phyloP scores from a whole-genome alignment of 1,140 invertebrate species.

The Ips typographus region DNA sequence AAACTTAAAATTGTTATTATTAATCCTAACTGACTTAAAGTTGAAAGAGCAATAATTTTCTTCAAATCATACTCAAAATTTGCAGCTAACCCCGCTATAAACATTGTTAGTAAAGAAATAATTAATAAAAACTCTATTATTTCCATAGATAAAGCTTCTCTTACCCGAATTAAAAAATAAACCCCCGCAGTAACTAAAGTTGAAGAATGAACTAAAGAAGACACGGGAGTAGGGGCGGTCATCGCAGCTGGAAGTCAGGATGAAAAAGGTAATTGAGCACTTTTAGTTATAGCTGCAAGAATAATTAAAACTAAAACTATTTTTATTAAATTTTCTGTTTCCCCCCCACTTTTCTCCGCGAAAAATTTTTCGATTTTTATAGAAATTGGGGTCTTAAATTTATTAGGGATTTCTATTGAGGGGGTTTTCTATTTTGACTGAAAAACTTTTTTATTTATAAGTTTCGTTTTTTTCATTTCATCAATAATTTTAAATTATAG shows the following conservation, averaged over 20 bases:
- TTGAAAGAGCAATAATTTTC: conserved; percentile 73
- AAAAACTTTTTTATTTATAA: conserved; percentile 61
- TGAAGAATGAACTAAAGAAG: conserved; percentile 73
- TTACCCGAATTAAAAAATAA: conserved; percentile 69
- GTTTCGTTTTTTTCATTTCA: conserved; percentile 63
- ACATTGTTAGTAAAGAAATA: conserved; percentile 59
- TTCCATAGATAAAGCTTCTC: conserved; percentile 51
- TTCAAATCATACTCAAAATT: conserved; percentile 67
- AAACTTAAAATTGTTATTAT: conserved; percentile 63
- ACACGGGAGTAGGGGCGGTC: conserved; percentile 68
- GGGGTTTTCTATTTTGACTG: conserved; percentile 61
- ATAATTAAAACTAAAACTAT: conserved; percentile 56
- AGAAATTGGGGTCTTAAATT: conserved; percentile 3
- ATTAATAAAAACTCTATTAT: conserved; percentile 50
- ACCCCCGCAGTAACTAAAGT: conserved; percentile 72
- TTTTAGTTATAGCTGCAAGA: conserved; percentile 67
- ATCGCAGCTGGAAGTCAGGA: conserved; percentile 69
- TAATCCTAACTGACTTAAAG: conserved; percentile 67
- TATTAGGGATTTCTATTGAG: conserved; percentile 52
- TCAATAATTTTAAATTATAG: conserved; percentile 63
- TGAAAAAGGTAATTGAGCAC: conserved; percentile 73
- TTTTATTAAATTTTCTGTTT: conserved; percentile 39
- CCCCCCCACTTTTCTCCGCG: too few relatives aligned
- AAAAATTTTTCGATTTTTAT: background rate
- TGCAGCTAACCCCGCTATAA: conserved; percentile 60